These are phyloP conservation scores for Muricea muricata DNA, from an alignment of 92 coral and sea anemone species.

Conservation along the genomic window DNA sequence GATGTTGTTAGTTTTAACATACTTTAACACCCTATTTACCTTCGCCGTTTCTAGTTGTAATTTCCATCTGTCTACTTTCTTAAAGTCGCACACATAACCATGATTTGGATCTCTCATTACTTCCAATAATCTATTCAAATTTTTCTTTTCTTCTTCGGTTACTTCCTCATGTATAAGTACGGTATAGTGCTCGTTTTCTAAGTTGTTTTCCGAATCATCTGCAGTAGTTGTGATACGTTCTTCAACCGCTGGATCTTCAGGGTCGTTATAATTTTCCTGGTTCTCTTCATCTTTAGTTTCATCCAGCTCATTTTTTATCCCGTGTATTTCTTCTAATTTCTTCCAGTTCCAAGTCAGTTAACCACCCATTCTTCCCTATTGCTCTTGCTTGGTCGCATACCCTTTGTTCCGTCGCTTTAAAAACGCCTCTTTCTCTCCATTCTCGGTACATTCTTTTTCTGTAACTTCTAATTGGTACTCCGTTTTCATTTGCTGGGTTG, in stretches of 20 bases:
- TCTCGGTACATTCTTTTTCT: background rate
- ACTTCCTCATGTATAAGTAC: too few species aligned
- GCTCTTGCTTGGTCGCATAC: conserved; percentile 34
- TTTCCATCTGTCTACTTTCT: background rate
- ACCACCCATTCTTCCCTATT: conserved; percentile 37
- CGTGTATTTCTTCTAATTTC: too few species aligned
- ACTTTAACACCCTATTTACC: background rate
- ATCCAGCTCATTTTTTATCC: background rate
- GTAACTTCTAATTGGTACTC: background rate
- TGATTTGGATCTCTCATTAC: too few species aligned
- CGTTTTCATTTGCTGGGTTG: background rate
- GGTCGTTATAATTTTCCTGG: too few species aligned
- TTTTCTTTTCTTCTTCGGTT: too few species aligned
- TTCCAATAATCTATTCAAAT: too few species aligned
- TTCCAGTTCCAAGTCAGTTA: conserved; percentile 34
- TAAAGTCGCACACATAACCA: too few species aligned
- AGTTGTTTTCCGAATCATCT: too few species aligned
- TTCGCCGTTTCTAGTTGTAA: background rate
- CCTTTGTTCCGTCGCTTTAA: conserved; percentile 34
- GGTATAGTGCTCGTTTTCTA: too few species aligned
- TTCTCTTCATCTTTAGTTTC: background rate
- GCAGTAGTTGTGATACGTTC: too few species aligned
- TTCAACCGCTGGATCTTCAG: too few species aligned
- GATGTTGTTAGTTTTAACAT: background rate
- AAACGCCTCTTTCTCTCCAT: background rate